Percentiles rank a stretch among this genome's conserved stretches.
Conservation (phyloP, 1,140 invertebrate species). For the Saccostrea cuccullata region DNA sequence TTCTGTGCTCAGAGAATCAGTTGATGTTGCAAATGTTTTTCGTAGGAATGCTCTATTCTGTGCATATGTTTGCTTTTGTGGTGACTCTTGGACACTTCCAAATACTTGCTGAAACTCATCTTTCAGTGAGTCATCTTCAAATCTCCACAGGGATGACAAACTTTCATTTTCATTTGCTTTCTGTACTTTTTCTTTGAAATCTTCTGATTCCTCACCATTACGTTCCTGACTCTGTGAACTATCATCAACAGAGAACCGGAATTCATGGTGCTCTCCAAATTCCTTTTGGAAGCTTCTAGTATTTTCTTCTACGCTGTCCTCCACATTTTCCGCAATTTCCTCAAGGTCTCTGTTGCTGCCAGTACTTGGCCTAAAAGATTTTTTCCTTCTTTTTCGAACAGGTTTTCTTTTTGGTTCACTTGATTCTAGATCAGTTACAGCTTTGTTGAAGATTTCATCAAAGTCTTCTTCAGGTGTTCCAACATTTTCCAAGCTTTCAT, state of each 20-base stretch:
- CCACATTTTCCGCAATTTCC: neutral
- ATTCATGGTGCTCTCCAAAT: neutral
- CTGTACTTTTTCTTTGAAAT: neutral
- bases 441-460: slow-evolving; percentile 54
- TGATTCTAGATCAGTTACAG: slow-evolving; percentile 43
- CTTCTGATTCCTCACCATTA: neutral
- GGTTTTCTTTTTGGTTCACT: slow-evolving; percentile 1
- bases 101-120: slow-evolving; percentile 37
- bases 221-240: neutral
- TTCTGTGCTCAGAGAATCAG: slow-evolving; percentile 30
- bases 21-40: slow-evolving; percentile 17
- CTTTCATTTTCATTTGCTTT: neutral
- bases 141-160: slow-evolving; percentile 36
- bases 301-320: neutral
- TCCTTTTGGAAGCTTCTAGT: neutral
- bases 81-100: slow-evolving; percentile 20
- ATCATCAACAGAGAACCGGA: slow-evolving; percentile 1
- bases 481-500: neutral
- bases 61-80: slow-evolving; percentile 26
- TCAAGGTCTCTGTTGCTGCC: slow-evolving; percentile 9
- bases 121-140: slow-evolving; percentile 41
- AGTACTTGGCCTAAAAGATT: neutral
- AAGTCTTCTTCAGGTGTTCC: slow-evolving; percentile 44
- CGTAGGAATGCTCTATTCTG: slow-evolving; percentile 28
- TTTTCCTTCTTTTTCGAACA: neutral